phyloP scores from a whole-genome alignment of 2,888 invertebrate genomes.

The Syrista parreyssii region DNA sequence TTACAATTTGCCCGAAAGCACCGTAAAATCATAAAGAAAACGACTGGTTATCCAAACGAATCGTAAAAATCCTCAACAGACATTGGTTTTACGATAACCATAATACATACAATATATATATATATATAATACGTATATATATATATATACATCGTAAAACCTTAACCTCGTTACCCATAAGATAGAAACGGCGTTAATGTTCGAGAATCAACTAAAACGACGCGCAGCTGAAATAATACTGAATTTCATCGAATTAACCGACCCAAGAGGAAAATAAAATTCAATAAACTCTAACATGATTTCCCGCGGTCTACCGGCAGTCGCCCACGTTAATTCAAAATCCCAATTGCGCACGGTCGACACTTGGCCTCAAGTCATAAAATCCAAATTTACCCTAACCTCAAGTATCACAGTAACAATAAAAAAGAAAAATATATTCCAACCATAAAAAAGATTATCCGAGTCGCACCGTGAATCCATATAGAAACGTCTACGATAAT shows the following conservation, averaged over 20 bases:
- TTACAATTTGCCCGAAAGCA: background rate
- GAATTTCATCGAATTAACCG: constrained; percentile 25
- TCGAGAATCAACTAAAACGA: constrained; percentile 16
- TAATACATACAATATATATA: too few species aligned
- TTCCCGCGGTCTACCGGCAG: background rate
- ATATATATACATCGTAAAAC: background rate
- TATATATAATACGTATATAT: too few species aligned
- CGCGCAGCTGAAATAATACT: constrained; percentile 29
- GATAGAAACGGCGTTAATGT: constrained; percentile 11
- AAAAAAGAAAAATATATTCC: background rate
- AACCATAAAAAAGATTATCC: background rate
- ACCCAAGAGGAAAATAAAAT: background rate
- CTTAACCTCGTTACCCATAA: background rate
- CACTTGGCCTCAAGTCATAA: background rate
- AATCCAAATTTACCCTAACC: background rate
- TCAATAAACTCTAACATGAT: background rate
- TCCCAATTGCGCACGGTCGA: background rate
- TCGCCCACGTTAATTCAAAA: background rate
- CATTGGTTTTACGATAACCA: background rate
- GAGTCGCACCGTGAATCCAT: background rate
- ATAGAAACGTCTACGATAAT: too few species aligned
- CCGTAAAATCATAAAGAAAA: background rate
- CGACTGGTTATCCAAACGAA: background rate
- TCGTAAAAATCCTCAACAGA: background rate
- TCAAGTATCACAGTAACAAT: background rate